Evolutionary conservation across 53 echinoderm and acorn worm species (phyloP), one percentile per base, ranked within the genome.

Genomic region (Zoroaster sp.): DNA sequence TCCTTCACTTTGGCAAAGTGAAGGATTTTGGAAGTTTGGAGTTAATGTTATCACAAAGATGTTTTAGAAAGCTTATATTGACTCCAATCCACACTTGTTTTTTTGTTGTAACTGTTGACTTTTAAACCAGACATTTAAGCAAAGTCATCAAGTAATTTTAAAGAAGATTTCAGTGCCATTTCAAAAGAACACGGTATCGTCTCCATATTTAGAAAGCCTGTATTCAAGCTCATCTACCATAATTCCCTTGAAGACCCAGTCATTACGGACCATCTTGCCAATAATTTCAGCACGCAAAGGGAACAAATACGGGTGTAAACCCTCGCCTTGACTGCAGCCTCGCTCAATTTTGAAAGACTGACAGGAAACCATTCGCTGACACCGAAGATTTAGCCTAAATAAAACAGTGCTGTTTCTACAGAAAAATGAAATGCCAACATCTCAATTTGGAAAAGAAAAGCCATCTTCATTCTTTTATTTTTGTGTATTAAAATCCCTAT

Each of bases 261-360:
- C 55, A 38, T 2, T 83, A 42, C 66, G 35, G 8, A 66, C 69
- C 83, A 83, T 66, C 28, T 23, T 39, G 41, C 4, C 35, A n/a
- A 83, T 1, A 46, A 75, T 30, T 75, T 75, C 46, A 5, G 75
- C 75, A 32, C 75, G 45, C 47, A 75, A 75, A 45, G 45, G 45
- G 15, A 75, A 75, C 31, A 75, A 21, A 75, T 38, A 75, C 43
- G 75, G 47, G n/a, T n/a, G n/a, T n/a, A n/a, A n/a, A n/a, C n/a
- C n/a, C n/a, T n/a, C n/a, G n/a, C n/a, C n/a, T n/a, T n/a, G n/a
- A n/a, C n/a, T n/a, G n/a, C n/a, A n/a, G n/a, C n/a, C n/a, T n/a
- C n/a, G n/a, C n/a, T n/a, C n/a, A n/a, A n/a, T n/a, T n/a, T n/a
- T n/a, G n/a, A n/a, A n/a, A n/a, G n/a, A n/a, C n/a, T n/a, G n/a